Evolutionary conservation across 2,888 invertebrate species (phyloP), one percentile per base, ranked within the genome.

Genomic region (Terebella lapidaria): DNA sequence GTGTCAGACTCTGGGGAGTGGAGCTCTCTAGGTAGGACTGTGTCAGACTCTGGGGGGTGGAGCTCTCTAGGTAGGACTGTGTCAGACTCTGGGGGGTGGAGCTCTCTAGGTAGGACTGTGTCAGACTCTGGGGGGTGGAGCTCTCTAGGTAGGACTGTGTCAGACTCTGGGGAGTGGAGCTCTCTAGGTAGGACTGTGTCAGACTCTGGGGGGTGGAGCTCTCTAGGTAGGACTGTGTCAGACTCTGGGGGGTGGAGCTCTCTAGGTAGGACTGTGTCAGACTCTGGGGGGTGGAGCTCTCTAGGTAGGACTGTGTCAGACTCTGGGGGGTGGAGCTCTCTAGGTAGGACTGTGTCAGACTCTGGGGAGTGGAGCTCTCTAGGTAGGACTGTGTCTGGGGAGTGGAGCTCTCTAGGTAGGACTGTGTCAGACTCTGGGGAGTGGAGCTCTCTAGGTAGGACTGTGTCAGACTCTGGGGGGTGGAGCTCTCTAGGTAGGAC

Each of bases 191-290:
- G 58, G 56, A n/a, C n/a, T n/a, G n/a, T n/a, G n/a, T n/a, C n/a
- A n/a, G n/a, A n/a, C n/a, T n/a, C n/a, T n/a, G n/a, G n/a, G n/a
- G n/a, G n/a, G n/a, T n/a, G n/a, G n/a, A n/a, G n/a, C n/a, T n/a
- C n/a, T n/a, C n/a, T n/a, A n/a, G n/a, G n/a, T n/a, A n/a, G n/a
- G n/a, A n/a, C n/a, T 10, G 42, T 35, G 4, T 68, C 73, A 10
- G 61, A 67, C 2, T 68, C 62, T 64, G 74, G 64, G 66, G 45
- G 61, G 62, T 64, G 67, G 63, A 57, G 57, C 22, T 47, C 66
- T 57, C 54, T 75, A 24, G 74, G 77, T 77, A 64, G 58, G 56
- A n/a, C n/a, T n/a, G n/a, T n/a, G n/a, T n/a, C n/a, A n/a, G n/a
- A n/a, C n/a, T n/a, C n/a, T n/a, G n/a, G n/a, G n/a, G n/a, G n/a